Evolutionary conservation across 2,113 vertebrate species (phyloP).

Genomic region (Seriola dumerili): DNA sequence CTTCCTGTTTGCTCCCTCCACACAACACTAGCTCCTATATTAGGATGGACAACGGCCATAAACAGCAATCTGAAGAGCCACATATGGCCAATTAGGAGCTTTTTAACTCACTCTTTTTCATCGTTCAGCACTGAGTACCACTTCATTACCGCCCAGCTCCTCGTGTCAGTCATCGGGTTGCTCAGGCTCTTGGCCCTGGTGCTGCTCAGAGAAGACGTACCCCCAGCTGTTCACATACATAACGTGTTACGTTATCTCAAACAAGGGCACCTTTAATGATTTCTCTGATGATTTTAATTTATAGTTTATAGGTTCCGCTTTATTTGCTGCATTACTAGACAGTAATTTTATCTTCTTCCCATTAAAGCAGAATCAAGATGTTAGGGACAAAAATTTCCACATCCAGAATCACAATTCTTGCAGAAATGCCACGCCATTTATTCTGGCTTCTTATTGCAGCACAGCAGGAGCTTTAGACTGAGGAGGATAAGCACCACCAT

Average conservation of each 20-base stretch:
- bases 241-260: not conserved
- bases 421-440: slow-evolving; percentile 62
- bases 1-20: slow-evolving; percentile 39
- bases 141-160: slow-evolving; percentile 65
- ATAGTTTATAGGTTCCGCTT: not conserved
- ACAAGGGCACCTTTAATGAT: not conserved
- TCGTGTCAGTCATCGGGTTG: slow-evolving; percentile 37
- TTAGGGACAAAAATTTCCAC: slow-evolving; percentile 14
- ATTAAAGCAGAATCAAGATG: slow-evolving; percentile 4
- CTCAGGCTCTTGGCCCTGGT: slow-evolving; percentile 2
- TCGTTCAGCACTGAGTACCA: slow-evolving; percentile 47
- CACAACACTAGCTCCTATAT: slow-evolving; percentile 21
- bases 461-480: slow-evolving; percentile 42
- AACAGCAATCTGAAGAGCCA: slow-evolving; percentile 45
- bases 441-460: slow-evolving; percentile 34
- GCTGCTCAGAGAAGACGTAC: not conserved
- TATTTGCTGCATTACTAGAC: not conserved
- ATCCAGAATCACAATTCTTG: slow-evolving; percentile 12
- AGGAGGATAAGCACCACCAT: slow-evolving; percentile 56
- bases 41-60: slow-evolving; percentile 50
- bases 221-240: slow-evolving; percentile 33
- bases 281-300: not conserved
- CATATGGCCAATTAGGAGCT: slow-evolving; percentile 57
- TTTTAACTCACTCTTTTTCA: slow-evolving; percentile 33
- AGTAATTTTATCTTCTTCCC: not conserved